Conservation (phyloP, 1,140 invertebrate species). For the Phenacoccus solenopsis region DNA sequence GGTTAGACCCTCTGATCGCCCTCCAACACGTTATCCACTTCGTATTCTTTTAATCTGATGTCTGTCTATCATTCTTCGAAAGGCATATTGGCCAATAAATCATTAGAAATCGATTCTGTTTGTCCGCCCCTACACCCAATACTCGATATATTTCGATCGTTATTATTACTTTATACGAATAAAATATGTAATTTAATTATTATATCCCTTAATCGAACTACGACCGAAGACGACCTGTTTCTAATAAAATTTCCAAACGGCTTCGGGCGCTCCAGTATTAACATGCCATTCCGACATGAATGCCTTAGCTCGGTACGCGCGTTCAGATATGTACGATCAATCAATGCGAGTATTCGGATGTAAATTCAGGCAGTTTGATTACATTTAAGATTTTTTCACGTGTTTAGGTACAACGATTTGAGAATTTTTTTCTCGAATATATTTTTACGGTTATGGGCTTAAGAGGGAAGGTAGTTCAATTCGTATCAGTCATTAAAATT, state of each 20-base stretch:
- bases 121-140: slow-evolving; percentile 12
- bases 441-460: too few relatives aligned
- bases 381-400: background rate
- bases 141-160: slow-evolving; percentile 7
- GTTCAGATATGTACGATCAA: too few relatives aligned
- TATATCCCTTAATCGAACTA: slow-evolving; percentile 12
- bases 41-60: slow-evolving; percentile 6
- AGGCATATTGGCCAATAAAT: slow-evolving; percentile 16
- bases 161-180: slow-evolving; percentile 9
- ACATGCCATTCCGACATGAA: too few relatives aligned
- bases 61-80: slow-evolving; percentile 15
- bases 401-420: background rate
- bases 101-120: slow-evolving; percentile 12
- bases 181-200: slow-evolving; percentile 18
- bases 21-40: background rate
- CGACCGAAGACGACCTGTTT: background rate
- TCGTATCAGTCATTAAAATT: background rate
- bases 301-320: too few relatives aligned
- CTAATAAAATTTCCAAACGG: too few relatives aligned
- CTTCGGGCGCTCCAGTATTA: too few relatives aligned
- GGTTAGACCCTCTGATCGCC: slow-evolving; percentile 9
- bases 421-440: background rate
- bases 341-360: background rate
- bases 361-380: background rate
- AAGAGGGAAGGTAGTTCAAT: background rate